Evolutionary conservation across 2,113 vertebrate genomes (phyloP), one percentile per base, ranked within the genome.

Genomic region (Aptenodytes patagonicus): DNA sequence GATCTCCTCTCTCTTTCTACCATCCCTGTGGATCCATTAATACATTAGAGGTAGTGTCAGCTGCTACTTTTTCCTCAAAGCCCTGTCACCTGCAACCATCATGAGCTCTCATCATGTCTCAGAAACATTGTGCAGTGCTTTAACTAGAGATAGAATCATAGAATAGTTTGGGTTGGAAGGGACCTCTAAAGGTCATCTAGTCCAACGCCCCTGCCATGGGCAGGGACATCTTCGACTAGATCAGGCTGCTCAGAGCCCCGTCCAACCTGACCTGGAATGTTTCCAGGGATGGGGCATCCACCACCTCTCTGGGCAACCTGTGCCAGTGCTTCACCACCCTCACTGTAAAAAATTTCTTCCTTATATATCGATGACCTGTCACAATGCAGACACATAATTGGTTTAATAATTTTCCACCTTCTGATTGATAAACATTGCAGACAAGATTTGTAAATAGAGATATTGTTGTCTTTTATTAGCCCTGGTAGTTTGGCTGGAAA

Each of bases 31-130:
- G 46, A 12, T 46, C 29, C 38, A 75, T 22, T 18, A 5, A 16
- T 13, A 3, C n/a, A 1, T 10, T 7, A 8, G 24, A 11, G n/a
- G 12, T 21, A 4, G 24, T 2, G 19, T 16, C 49, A 16, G 57
- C 19, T 17, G 5, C 26, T 46, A 11, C 47, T 29, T 34, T 34
- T 10, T 31, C n/a, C 51, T 29, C 31, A 11, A 13, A 73, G 40
- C 16, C 20, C 16, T 7, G 15, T n/a, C 77, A 6, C 40, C 25
- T 7, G n/a, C 6, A 42, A 13, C 49, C n/a, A 3, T 7, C 6
- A 2, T 2, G 55, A 57, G 25, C 25, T n/a, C 49, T 47, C 31
- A 1, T 6, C 47, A 0, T 5, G 13, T 24, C 57, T 57, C n/a
- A 9, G 58, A 17, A 64, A 3, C 49, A 3, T 17, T 8, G 34